A percentile compares a stretch with the other conserved stretches of the same genome.
Conservation (phyloP, 2,888 invertebrate species). For the Alloscopus bannaensis region DNA sequence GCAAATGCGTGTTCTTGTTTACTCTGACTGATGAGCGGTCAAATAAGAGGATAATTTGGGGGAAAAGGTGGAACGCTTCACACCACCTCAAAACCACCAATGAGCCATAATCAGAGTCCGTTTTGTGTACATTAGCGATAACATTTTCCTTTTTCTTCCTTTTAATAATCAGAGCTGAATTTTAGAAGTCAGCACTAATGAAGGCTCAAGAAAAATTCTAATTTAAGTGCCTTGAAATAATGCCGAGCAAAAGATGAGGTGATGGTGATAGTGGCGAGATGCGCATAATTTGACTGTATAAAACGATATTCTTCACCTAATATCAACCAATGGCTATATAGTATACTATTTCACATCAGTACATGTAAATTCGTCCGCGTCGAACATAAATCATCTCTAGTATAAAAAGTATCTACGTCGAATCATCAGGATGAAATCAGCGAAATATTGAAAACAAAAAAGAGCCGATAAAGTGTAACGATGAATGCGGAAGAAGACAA, state of each 20-base stretch:
- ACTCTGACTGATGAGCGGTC: conserved; percentile 37
- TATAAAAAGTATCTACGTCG: background rate
- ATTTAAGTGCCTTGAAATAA: background rate
- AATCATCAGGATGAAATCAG: conserved; percentile 53
- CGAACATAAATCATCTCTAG: background rate
- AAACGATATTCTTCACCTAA: no score
- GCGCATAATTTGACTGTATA: no score
- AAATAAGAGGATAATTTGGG: conserved; percentile 45
- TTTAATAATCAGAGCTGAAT: conserved; percentile 31
- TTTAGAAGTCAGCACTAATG: conserved; percentile 33
- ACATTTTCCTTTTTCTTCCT: conserved; percentile 10
- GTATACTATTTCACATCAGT: no score
- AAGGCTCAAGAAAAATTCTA: conserved; percentile 17
- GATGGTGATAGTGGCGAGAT: background rate
- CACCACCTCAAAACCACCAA: conserved; percentile 33
- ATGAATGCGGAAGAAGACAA: conserved; percentile 61
- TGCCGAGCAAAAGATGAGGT: conserved; percentile 6
- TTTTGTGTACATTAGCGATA: conserved; percentile 40
- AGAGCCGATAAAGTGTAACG: conserved; percentile 60
- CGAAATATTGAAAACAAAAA: conserved; percentile 40
- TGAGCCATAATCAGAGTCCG: conserved; percentile 33
- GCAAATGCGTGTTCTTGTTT: conserved; percentile 41
- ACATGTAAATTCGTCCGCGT: background rate
- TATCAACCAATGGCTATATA: no score
- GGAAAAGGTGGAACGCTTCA: conserved; percentile 54